Base-by-base conservation (phyloP, 1,140 invertebrate genomes). In the Aethina tumida region DNA sequence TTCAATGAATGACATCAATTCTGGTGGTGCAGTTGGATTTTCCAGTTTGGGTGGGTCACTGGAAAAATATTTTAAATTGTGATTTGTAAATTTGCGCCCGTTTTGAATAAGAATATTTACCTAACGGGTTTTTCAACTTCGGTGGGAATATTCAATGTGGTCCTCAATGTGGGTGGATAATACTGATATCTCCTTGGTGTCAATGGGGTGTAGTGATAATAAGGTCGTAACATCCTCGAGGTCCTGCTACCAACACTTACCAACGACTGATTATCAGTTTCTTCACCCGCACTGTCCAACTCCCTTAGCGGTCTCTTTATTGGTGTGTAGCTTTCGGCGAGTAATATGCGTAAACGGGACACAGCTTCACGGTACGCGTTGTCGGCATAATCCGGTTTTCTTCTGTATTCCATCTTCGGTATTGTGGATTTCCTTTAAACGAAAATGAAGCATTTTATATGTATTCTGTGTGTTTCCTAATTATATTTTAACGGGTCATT, bases 351-450 rank as follows among this genome's bases (percentile, higher is more conserved):
- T 6, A 87, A 55, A 36, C 84, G 76, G 0, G 77, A 74, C 1
- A 88, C 83, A 2, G 84, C 84, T 62, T 87, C 82, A 46, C 79
- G 74, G 50, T 88, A 86, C 2, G 81, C 81, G 35, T 79, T 66
- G 51, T 87, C 84, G 0, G 81, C 84, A 50, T 85, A 85, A 64
- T 87, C 80, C 22, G 79, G 75, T 14, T 73, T 66, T 51, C 73
- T 74, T 47, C 55, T 60, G 52, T 73, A 57, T 14, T 62, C 59
- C 55, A 62, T 58, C 49, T 59, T 62, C 7, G 50, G 40, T n/a
- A 31, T 21, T 15, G 27, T 28, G 9, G 52, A 35, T 39, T 59
- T 59, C 29, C 56, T 59, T 31, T 13, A 46, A 47, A 32, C 14
- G 7, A 8, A 22, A 31, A 29, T 4, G 17, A 13, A 5, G 4